phyloP scores from a whole-genome alignment of 2,888 invertebrate genomes.

The Drosophila fulvimacula region DNA sequence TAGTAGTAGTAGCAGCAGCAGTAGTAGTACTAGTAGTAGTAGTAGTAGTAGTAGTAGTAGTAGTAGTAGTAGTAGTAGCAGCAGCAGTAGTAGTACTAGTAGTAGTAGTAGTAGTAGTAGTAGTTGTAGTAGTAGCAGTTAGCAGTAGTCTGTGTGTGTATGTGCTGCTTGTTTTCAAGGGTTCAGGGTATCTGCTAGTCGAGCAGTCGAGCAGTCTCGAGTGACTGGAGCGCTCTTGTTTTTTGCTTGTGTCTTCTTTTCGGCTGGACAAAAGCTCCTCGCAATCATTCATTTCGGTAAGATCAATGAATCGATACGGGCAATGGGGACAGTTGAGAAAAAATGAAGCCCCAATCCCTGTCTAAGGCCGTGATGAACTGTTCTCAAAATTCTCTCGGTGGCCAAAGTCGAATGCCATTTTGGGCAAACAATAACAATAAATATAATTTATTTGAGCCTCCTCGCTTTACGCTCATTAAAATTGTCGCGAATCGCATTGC shows the following conservation, averaged over 20 bases:
- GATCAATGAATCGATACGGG: constrained; percentile 77
- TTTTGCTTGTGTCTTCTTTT: constrained; percentile 32
- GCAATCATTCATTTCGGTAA: constrained; percentile 81
- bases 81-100: too few relatives aligned
- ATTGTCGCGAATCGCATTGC: constrained; percentile 70
- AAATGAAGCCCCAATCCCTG: constrained; percentile 42
- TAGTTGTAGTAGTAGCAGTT: too few relatives aligned
- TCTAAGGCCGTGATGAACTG: constrained; percentile 68
- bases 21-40: too few relatives aligned
- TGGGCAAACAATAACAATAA: constrained; percentile 56
- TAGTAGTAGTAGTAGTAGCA: too few relatives aligned
- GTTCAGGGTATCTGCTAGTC: too few relatives aligned
- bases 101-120: too few relatives aligned
- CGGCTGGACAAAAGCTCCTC: constrained; percentile 44
- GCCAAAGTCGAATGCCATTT: constrained; percentile 38
- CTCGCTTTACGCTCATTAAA: constrained; percentile 71
- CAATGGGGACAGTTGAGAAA: constrained; percentile 60
- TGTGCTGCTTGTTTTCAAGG: too few relatives aligned
- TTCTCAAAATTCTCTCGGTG: constrained; percentile 61
- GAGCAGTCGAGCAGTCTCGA: too few relatives aligned
- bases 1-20: too few relatives aligned
- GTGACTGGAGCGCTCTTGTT: too few relatives aligned
- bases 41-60: too few relatives aligned
- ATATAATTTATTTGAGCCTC: constrained; percentile 61
- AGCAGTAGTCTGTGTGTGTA: too few relatives aligned